phyloP scores from a whole-genome alignment of 2,888 invertebrate species.

The Flexamia atlantica region DNA sequence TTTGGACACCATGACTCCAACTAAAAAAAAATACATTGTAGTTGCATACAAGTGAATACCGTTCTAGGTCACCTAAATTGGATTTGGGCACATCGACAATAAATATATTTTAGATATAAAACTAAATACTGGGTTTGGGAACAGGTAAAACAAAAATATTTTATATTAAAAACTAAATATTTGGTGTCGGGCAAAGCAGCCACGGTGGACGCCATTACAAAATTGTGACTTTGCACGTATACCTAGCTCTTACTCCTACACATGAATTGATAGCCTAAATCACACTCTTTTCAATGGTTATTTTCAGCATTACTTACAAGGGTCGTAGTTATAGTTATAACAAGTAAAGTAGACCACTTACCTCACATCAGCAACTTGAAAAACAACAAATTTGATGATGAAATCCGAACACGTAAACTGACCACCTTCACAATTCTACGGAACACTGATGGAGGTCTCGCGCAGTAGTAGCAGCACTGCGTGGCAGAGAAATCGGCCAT shows the following conservation, averaged over 20 bases:
- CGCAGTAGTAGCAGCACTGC: background rate
- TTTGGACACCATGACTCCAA: slow-evolving; percentile 58
- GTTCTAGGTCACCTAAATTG: slow-evolving; percentile 41
- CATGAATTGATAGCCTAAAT: slow-evolving; percentile 31
- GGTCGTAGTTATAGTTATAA: slow-evolving; percentile 32
- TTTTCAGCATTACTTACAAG: slow-evolving; percentile 16
- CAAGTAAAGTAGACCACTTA: slow-evolving; percentile 14
- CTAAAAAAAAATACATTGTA: slow-evolving; percentile 65
- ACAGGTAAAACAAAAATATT: slow-evolving; percentile 43
- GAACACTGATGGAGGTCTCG: background rate
- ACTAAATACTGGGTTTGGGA: slow-evolving; percentile 46
- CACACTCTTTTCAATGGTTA: slow-evolving; percentile 29
- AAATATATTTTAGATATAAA: too few relatives aligned
- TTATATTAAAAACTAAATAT: too few relatives aligned
- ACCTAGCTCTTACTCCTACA: background rate
- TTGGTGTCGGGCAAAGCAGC: slow-evolving; percentile 49
- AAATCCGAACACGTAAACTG: slow-evolving; percentile 14
- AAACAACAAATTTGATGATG: slow-evolving; percentile 17
- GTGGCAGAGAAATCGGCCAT: background rate
- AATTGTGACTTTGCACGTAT: background rate
- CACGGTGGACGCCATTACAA: slow-evolving; percentile 30
- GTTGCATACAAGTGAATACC: slow-evolving; percentile 28
- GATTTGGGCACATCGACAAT: slow-evolving; percentile 46
- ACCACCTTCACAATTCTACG: slow-evolving; percentile 7
- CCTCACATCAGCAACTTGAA: slow-evolving; percentile 42